Conservation (phyloP, 1,140 invertebrate genomes). For the Drosophila cardini region DNA sequence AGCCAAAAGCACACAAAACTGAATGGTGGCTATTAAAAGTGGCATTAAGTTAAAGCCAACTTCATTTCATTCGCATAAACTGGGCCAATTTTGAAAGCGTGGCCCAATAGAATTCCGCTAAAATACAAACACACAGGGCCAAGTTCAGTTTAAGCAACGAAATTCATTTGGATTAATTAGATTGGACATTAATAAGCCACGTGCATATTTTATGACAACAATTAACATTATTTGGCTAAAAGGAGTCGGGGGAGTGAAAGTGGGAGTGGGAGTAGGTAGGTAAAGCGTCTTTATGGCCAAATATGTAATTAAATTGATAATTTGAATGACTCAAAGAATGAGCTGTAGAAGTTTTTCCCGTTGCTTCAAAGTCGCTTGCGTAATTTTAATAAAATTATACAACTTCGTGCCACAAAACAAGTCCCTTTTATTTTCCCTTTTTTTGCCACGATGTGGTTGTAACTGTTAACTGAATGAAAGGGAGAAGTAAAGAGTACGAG, state of each 20-base stretch:
- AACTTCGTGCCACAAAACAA: constrained; percentile 12
- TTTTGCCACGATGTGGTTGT: constrained; percentile 1
- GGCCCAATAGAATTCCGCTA: constrained; percentile 1
- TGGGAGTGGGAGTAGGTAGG: not conserved
- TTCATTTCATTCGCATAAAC: constrained; percentile 52
- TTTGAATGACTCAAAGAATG: constrained; percentile 5
- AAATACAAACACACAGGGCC: not conserved
- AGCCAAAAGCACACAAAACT: constrained; percentile 38
- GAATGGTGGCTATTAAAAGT: constrained; percentile 51
- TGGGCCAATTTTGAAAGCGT: constrained; percentile 14
- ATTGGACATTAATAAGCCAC: constrained; percentile 31
- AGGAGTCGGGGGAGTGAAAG: not conserved
- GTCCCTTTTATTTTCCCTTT: not conserved
- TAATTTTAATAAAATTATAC: constrained; percentile 61
- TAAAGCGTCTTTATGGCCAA: constrained; percentile 10
- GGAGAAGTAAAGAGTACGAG: constrained; percentile 1
- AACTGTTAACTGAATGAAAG: constrained; percentile 5
- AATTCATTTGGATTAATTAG: constrained; percentile 37
- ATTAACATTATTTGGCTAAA: constrained; percentile 29
- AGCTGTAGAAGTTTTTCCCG: not conserved
- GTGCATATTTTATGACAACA: constrained; percentile 35
- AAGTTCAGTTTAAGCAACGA: constrained; percentile 4
- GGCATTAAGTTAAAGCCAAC: constrained; percentile 26
- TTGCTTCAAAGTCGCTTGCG: constrained; percentile 32
- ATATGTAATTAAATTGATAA: constrained; percentile 39